Conservation (phyloP, 2,797 vertebrate species). For the Phalloptychus januarius region DNA sequence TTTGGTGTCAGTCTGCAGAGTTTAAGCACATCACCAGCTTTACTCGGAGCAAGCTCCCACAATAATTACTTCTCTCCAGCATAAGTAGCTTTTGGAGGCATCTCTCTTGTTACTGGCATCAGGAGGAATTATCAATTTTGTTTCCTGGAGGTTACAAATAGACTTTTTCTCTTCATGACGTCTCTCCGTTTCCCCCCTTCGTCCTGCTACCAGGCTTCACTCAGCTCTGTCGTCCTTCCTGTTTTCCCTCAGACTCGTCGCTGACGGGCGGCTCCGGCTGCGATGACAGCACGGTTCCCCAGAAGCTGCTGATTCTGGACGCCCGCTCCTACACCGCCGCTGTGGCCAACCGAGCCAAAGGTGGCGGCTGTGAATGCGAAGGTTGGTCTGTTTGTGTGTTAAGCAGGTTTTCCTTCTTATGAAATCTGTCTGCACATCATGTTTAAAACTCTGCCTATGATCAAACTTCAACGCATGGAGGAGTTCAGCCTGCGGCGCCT, state of each 20-base stretch:
- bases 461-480: too few species aligned
- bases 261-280: conserved; percentile 87
- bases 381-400: conserved; percentile 75
- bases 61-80: conserved; percentile 36
- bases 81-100: background rate
- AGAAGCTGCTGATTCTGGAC: conserved; percentile 96
- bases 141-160: conserved; percentile 15
- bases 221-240: background rate
- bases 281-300: conserved; percentile 85
- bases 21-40: background rate
- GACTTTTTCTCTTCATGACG: conserved; percentile 4
- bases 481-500: too few species aligned
- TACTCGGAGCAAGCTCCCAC: conserved; percentile 12
- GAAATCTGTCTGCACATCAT: background rate
- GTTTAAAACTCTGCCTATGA: background rate
- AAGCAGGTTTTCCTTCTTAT: background rate
- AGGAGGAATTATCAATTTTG: conserved; percentile 52
- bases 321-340: conserved; percentile 97
- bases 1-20: background rate
- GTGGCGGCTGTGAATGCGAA: conserved; percentile 98
- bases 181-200: conserved; percentile 10
- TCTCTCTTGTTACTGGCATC: conserved; percentile 26
- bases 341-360: conserved; percentile 97
- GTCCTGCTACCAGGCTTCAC: background rate
- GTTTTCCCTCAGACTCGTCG: conserved; percentile 86